Conservation (phyloP, 2,888 invertebrate genomes). For the Drosophila melanosoma region DNA sequence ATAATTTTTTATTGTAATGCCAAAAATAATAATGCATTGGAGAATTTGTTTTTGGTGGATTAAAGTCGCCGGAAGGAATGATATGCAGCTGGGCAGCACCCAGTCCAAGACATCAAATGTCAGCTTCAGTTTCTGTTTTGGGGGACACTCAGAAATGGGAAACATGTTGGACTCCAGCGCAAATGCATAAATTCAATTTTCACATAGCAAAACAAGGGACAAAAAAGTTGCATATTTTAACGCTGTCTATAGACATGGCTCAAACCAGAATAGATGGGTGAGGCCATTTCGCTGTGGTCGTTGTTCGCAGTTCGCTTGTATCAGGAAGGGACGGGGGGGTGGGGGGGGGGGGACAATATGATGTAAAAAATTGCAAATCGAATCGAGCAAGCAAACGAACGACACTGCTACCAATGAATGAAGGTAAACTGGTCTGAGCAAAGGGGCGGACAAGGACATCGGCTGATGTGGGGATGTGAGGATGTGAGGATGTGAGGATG, state of each 20-base stretch:
- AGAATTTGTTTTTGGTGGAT: conserved; percentile 1
- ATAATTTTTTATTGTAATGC: not conserved
- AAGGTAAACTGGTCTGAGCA: conserved; percentile 10
- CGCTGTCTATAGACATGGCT: conserved; percentile 59
- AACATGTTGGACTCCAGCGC: conserved; percentile 33
- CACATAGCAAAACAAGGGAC: conserved; percentile 28
- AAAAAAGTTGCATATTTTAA: conserved; percentile 70
- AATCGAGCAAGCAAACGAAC: conserved; percentile 66
- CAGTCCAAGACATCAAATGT: conserved; percentile 7
- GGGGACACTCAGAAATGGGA: not conserved
- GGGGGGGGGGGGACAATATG: conserved; percentile 16
- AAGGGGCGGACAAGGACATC: not conserved
- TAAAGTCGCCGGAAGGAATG: not conserved
- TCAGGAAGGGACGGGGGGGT: no score
- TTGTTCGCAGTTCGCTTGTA: conserved; percentile 11
- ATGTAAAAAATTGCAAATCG: conserved; percentile 78
- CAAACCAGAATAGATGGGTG: conserved; percentile 9
- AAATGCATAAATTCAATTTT: conserved; percentile 78
- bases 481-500: no score
- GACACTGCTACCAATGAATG: conserved; percentile 44
- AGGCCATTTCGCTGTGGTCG: conserved; percentile 20
- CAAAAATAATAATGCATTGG: not conserved
- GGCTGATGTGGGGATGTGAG: not conserved
- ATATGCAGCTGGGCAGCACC: conserved; percentile 3
- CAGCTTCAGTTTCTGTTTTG: conserved; percentile 19